Evolutionary conservation across 92 coral and sea anemone species (phyloP).

Genomic region (Zoanthus sansibaricus): DNA sequence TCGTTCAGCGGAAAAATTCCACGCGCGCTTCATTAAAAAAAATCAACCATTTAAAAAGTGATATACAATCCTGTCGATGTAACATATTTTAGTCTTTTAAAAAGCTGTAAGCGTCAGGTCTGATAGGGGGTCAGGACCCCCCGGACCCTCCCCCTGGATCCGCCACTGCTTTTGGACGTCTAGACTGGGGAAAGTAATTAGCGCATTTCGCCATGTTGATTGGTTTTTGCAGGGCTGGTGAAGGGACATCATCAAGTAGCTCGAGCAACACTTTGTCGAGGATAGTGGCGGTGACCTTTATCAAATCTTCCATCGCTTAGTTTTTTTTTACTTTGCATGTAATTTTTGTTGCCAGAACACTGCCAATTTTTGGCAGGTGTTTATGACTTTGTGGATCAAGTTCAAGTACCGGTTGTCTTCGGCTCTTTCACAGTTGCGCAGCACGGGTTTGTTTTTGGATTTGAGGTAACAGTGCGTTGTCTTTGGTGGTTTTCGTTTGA

Average conservation of each 20-base stretch:
- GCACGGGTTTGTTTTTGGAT: not conserved
- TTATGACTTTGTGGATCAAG: not conserved
- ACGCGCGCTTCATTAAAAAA: too few relatives aligned
- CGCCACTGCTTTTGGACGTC: not conserved
- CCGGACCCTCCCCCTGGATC: too few relatives aligned
- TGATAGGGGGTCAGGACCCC: too few relatives aligned
- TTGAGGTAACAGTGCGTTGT: not conserved
- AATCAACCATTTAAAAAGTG: too few relatives aligned
- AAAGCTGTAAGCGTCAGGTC: too few relatives aligned
- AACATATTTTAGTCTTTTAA: too few relatives aligned
- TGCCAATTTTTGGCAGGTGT: not conserved
- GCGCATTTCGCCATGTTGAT: slow-evolving; percentile 2
- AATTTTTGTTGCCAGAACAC: not conserved
- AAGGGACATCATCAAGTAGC: not conserved
- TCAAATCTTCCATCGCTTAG: not conserved
- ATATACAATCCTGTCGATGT: too few relatives aligned
- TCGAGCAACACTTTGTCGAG: not conserved
- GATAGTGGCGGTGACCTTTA: not conserved
- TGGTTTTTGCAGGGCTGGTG: not conserved
- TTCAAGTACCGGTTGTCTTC: too few relatives aligned
- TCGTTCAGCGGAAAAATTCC: too few relatives aligned
- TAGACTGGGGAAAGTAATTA: not conserved
- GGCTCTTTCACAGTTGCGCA: not conserved
- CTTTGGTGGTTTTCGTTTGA: not conserved
- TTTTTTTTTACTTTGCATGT: not conserved